These are phyloP conservation scores for Cyclargus thomasi DNA, from an alignment of 1,140 invertebrate genomes.

Conservation along the genomic window DNA sequence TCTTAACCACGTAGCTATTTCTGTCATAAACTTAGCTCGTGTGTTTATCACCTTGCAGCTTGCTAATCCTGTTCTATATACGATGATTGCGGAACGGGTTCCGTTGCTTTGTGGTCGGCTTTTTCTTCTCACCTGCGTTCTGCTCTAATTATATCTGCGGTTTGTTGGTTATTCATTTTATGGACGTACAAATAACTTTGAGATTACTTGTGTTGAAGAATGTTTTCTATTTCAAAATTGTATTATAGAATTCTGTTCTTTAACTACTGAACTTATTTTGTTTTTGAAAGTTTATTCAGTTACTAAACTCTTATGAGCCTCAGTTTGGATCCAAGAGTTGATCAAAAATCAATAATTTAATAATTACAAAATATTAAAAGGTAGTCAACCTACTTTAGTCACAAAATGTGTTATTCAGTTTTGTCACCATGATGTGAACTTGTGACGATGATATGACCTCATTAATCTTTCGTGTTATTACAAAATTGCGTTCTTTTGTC, in stretches of 20 bases:
- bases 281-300: too few relatives aligned
- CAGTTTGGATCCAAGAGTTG: too few relatives aligned
- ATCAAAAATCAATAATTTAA: too few relatives aligned
- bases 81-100: slow-evolving; percentile 52
- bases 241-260: too few relatives aligned
- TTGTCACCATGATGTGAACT: too few relatives aligned
- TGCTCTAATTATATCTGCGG: slow-evolving; percentile 39
- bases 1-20: not conserved
- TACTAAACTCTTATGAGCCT: too few relatives aligned
- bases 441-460: slow-evolving; percentile 41
- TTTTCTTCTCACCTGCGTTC: slow-evolving; percentile 55
- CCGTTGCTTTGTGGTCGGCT: slow-evolving; percentile 38
- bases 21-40: slow-evolving; percentile 27
- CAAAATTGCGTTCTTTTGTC: slow-evolving; percentile 61
- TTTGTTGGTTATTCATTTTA: slow-evolving; percentile 33
- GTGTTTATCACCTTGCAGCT: slow-evolving; percentile 49
- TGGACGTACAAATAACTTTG: slow-evolving; percentile 4
- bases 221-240: not conserved
- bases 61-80: slow-evolving; percentile 47
- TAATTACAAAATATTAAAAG: too few relatives aligned
- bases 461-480: slow-evolving; percentile 67
- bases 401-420: not conserved
- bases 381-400: not conserved
- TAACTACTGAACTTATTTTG: too few relatives aligned
- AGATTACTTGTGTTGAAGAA: not conserved